Base-by-base conservation (phyloP, 1,140 invertebrate species). In the Pogonomyrmex californicus region DNA sequence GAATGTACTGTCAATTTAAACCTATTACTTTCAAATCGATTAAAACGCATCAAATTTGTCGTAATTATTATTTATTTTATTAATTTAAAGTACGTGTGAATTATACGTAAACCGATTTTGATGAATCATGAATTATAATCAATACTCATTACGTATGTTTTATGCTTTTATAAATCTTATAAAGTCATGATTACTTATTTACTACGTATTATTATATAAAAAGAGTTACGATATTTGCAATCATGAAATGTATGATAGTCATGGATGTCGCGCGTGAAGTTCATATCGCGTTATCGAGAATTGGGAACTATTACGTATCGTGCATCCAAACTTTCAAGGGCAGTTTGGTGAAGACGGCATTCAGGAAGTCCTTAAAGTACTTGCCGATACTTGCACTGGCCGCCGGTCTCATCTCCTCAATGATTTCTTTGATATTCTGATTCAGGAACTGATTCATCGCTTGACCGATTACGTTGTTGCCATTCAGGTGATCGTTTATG, bases 391-490 rank as follows among this genome's bases (percentile, higher is more conserved):
- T 97, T 6, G 96, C 92, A 4, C 97, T 96, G 0, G 98, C 97
- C 3, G 97, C 98, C 1, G 97, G 97, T 93, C 97, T 96, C 96
- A 98, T 97, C 94, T 98, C 98, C 33, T 97, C 96, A 63, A 98
- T 98, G 58, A 98, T 98, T 92, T 98, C 98, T 38, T 97, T 97
- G 0, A 97, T 96, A 91, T 98, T 98, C 91, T 98, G 97, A 95
- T 98, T 98, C 14, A 98, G 95, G 92, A 98, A 98, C 86, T 97
- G 97, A 94, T 98, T 98, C 96, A 98, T 98, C 2, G 97, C 97
- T 92, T 98, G 95, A 96, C 97, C 97, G 90, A 98, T 97, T 62
- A 98, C 96, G 86, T 97, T 97, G 91, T 97, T 96, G 51, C 96
- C 96, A 91, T 98, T 98, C 60, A 97, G 94, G 1, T 96, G 95